Base-by-base conservation (phyloP, 2,113 vertebrate genomes). In the Tragelaphus strepsiceros region DNA sequence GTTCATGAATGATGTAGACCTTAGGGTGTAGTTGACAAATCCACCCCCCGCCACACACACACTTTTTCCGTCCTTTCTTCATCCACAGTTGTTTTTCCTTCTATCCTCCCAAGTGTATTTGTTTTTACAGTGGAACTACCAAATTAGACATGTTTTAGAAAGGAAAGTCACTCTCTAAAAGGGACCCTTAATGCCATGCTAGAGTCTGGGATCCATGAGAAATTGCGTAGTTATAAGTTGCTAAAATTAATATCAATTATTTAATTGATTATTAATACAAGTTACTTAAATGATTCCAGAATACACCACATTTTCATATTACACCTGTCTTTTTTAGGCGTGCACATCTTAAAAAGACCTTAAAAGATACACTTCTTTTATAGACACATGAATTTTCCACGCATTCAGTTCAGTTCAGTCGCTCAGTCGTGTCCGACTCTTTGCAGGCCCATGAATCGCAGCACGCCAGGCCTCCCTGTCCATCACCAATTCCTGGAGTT, bases 51-150 rank as follows among this genome's bases (percentile, higher is more conserved):
- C 19, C 85, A 93, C 87, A 59, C 74, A 1, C 71, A 14, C 71
- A 26, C 12, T 81, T 85, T 85, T 39, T 91, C 96, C 94, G 61
- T 93, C 94, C 93, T 35, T 92, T 94, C 54, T 96, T 56, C 91
- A 96, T 83, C 67, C 21, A 9, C 2, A 58, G 2, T 71, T 94
- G 39, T 67, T 92, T 89, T 85, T 67, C 30, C 89, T 83, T 77
- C 74, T 78, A 6, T 90, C 21, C 49, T 71, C 19, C 13, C 8
- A 30, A 5, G 49, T 94, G 14, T 43, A 56, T 59, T 97, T 97
- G 61, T 91, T 92, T 96, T 95, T 43, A 53, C 32, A 59, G 90
- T 81, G 84, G 56, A 61, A 81, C 80, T 94, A 58, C 94, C 97
- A 91, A 97, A 62, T 88, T 81, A 46, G 87, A 58, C 0, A 0